Conservation (phyloP, 2,113 vertebrate genomes). For the Ictalurus furcatus region DNA sequence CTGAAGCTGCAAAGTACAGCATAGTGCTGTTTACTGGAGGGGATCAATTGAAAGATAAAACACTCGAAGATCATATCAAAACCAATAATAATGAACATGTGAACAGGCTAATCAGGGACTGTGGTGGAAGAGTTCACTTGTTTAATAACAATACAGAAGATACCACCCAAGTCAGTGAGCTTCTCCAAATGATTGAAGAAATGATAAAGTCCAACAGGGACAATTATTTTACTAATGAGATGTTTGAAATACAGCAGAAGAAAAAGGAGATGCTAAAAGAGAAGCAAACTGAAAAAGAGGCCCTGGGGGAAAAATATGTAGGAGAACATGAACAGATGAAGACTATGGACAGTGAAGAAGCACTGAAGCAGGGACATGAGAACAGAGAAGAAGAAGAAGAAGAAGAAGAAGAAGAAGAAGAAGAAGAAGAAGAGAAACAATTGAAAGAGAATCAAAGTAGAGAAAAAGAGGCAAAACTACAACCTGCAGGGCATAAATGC, state of each 20-base stretch:
- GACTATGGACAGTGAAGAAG: not conserved
- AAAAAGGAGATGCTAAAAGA: not conserved
- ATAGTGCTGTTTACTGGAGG: constrained; percentile 30
- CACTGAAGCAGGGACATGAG: not conserved
- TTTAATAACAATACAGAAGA: constrained; percentile 7
- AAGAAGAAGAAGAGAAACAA: too few species aligned
- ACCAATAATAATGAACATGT: rapidly evolving
- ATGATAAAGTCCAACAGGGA: not conserved
- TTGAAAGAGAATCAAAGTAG: not conserved
- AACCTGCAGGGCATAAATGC: not conserved
- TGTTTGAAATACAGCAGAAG: not conserved
- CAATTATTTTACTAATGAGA: constrained; percentile 9
- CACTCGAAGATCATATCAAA: not conserved
- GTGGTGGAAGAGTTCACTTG: constrained; percentile 15
- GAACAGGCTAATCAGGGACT: not conserved
- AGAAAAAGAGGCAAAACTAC: not conserved
- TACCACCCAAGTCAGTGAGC: not conserved
- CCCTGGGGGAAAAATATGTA: not conserved
- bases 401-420: too few species aligned
- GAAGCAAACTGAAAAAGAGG: not conserved
- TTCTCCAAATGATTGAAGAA: constrained; percentile 22
- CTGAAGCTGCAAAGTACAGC: not conserved
- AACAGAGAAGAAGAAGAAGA: not conserved
- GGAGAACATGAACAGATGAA: not conserved
- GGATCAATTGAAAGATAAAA: not conserved